Conservation (phyloP, 2,888 invertebrate genomes). For the Catonia carolina region DNA sequence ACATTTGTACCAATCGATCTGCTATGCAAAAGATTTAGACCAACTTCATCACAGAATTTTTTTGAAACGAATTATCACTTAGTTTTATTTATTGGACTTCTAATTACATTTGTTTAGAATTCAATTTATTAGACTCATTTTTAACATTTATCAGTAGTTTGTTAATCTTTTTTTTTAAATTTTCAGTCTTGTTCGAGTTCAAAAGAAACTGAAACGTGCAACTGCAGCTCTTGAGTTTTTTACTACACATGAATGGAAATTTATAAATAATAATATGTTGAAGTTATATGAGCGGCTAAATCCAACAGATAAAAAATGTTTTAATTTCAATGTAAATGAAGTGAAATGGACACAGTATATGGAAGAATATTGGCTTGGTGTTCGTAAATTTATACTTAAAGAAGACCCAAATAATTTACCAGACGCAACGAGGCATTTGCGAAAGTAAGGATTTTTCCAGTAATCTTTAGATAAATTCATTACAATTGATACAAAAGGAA, state of each 20-base stretch:
- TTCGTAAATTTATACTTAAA: conserved; percentile 47
- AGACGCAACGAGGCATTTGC: conserved; percentile 41
- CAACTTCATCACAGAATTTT: too few relatives aligned
- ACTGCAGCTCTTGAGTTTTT: conserved; percentile 49
- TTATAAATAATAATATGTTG: conserved; percentile 42
- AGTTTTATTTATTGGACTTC: too few relatives aligned
- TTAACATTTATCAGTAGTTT: too few relatives aligned
- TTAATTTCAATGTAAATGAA: conserved; percentile 46
- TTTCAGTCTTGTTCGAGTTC: conserved; percentile 48
- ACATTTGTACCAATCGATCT: too few relatives aligned
- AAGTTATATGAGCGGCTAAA: conserved; percentile 39
- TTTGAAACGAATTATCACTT: too few relatives aligned
- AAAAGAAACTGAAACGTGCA: conserved; percentile 46
- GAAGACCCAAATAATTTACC: conserved; percentile 45
- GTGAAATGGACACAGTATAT: conserved; percentile 49
- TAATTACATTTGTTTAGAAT: too few relatives aligned
- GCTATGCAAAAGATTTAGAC: too few relatives aligned
- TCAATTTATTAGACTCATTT: too few relatives aligned
- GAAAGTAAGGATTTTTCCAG: conserved; percentile 36
- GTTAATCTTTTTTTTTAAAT: conserved; percentile 35
- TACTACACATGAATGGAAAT: conserved; percentile 49
- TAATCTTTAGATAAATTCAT: too few relatives aligned
- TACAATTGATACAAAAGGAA: too few relatives aligned
- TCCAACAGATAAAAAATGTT: conserved; percentile 42
- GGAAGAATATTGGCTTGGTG: conserved; percentile 49